Percentiles rank a stretch among this genome's conserved stretches.
Evolutionary conservation across 2,888 invertebrate genomes (phyloP).

Genomic region (Melinopterus prodromus): DNA sequence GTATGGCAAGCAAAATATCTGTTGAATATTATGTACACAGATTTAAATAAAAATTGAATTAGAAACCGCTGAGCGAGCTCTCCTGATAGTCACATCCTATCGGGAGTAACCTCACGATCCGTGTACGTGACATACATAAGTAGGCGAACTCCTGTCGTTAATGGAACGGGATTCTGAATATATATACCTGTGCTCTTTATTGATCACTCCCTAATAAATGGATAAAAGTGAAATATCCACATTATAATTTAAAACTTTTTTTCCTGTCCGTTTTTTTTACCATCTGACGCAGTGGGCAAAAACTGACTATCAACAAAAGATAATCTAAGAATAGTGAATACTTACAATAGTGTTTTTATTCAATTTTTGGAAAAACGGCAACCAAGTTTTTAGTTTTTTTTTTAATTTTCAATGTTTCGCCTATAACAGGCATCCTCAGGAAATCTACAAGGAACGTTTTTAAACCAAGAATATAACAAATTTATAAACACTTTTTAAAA

Average conservation of each 20-base stretch:
- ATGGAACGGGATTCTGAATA: conserved; percentile 4
- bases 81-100: background rate
- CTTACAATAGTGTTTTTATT: no score
- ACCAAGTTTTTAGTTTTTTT: no score
- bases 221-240: background rate
- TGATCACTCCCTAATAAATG: background rate
- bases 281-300: no score
- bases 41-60: conserved; percentile 27
- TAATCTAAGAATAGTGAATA: no score
- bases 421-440: no score
- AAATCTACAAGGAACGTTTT: no score
- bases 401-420: no score
- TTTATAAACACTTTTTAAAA: no score
- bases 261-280: background rate
- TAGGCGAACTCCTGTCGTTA: background rate
- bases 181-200: background rate
- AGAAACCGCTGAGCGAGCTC: conserved; percentile 14
- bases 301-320: no score
- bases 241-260: background rate
- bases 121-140: background rate
- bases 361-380: no score
- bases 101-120: conserved; percentile 4
- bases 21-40: conserved; percentile 24
- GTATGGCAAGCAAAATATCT: conserved; percentile 7
- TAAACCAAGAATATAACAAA: no score